Evolutionary conservation across 2,113 vertebrate species (phyloP).

Genomic region (Cavia porcellus): DNA sequence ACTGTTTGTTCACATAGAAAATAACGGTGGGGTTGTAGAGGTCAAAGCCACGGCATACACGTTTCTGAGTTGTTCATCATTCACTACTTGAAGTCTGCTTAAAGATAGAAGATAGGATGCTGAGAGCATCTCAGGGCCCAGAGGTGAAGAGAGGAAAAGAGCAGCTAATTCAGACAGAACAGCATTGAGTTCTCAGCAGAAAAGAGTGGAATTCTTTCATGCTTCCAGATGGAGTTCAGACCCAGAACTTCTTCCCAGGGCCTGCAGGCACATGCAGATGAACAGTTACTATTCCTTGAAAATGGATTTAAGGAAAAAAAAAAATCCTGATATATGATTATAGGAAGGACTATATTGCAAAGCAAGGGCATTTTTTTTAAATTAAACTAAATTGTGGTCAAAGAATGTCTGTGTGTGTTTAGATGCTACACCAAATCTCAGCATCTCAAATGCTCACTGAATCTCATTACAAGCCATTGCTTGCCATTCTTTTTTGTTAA

Average conservation of each 20-base stretch:
- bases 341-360: neutral
- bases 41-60: conserved; percentile 27
- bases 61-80: conserved; percentile 43
- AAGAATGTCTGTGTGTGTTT: neutral
- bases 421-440: conserved; percentile 6
- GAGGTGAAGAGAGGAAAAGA: conserved; percentile 34
- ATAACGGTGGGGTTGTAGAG: conserved; percentile 58
- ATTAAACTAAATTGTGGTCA: neutral
- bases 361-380: conserved; percentile 11
- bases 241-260: neutral
- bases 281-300: neutral
- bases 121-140: conserved; percentile 43
- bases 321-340: neutral
- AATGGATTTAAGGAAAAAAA: neutral
- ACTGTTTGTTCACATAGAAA: conserved; percentile 63
- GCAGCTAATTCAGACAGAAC: conserved; percentile 45
- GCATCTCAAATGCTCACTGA: neutral
- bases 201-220: neutral
- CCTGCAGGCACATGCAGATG: neutral
- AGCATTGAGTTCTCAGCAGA: neutral
- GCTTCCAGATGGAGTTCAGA: neutral
- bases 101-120: conserved; percentile 14
- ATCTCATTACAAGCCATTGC: neutral
- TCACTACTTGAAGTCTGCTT: conserved; percentile 24
- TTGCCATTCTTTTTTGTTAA: conserved; percentile 7